Evolutionary conservation across 1,140 invertebrate genomes (phyloP).

Genomic region (Chrysoperla carnea): DNA sequence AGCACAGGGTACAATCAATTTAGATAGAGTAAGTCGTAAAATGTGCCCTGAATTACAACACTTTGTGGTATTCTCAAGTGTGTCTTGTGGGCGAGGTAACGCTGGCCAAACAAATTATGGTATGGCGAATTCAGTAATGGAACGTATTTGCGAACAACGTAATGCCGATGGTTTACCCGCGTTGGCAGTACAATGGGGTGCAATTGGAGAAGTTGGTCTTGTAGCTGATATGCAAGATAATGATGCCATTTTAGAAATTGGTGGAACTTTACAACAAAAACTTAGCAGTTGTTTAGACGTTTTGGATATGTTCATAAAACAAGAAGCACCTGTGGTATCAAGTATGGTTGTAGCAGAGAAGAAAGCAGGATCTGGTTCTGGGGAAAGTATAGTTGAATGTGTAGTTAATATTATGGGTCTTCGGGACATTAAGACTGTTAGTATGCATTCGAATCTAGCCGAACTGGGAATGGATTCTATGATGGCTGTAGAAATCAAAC

Average conservation of each 20-base stretch:
- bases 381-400: constrained; percentile 39
- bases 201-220: constrained; percentile 48
- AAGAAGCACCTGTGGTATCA: constrained; percentile 45
- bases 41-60: constrained; percentile 31
- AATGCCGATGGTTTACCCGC: constrained; percentile 37
- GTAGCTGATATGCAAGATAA: constrained; percentile 70
- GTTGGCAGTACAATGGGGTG: constrained; percentile 53
- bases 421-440: constrained; percentile 36
- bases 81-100: constrained; percentile 77
- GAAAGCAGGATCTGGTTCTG: constrained; percentile 28
- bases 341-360: constrained; percentile 67
- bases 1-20: constrained; percentile 25
- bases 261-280: constrained; percentile 70
- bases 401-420: constrained; percentile 27
- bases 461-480: constrained; percentile 82
- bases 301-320: constrained; percentile 48
- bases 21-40: constrained; percentile 29
- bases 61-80: constrained; percentile 72
- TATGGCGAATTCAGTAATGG: constrained; percentile 55
- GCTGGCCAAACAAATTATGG: constrained; percentile 81
- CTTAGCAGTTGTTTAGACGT: constrained; percentile 59
- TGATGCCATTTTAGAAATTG: constrained; percentile 52
- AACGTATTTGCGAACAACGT: constrained; percentile 45
- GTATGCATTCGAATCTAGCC: constrained; percentile 46
- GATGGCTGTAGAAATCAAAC: constrained; percentile 71